A percentile compares a stretch with the other conserved stretches of the same genome.
These are phyloP conservation scores for Ashinkailepas kermadecensis DNA, from an alignment of 2,888 invertebrate genomes.

Conservation along the genomic window DNA sequence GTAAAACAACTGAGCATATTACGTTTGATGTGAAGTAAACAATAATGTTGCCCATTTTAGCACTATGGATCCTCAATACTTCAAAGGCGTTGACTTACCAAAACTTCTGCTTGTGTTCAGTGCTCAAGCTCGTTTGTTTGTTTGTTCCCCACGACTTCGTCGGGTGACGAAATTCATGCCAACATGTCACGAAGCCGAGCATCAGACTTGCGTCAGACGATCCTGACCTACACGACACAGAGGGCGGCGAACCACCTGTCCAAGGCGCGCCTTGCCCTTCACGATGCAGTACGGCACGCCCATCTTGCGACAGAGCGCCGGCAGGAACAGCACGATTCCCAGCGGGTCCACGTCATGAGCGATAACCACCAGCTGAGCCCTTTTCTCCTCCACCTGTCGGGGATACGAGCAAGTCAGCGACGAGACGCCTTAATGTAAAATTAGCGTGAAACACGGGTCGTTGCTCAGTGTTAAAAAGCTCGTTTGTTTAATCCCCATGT, in stretches of 20 bases:
- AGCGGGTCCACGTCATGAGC: conserved; percentile 98
- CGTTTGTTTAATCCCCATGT: not conserved
- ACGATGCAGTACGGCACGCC: conserved; percentile 99
- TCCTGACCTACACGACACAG: not conserved
- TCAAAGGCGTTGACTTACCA: too few species aligned
- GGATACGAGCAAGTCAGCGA: not conserved
- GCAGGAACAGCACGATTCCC: conserved; percentile 96
- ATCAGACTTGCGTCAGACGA: too few species aligned
- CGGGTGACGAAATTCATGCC: conserved; percentile 30
- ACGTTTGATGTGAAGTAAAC: too few species aligned
- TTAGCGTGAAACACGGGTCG: too few species aligned
- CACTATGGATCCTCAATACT: too few species aligned
- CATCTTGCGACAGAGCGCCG: conserved; percentile 98
- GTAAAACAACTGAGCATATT: too few species aligned
- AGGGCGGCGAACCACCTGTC: conserved; percentile 77
- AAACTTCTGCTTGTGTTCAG: too few species aligned
- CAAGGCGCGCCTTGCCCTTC: conserved; percentile 96
- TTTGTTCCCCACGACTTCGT: conserved; percentile 33
- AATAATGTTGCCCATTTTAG: too few species aligned
- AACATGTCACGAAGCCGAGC: conserved; percentile 38
- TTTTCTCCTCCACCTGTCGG: conserved; percentile 76
- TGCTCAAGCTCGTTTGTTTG: too few species aligned
- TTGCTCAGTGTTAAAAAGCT: conserved; percentile 24
- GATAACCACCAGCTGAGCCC: conserved; percentile 93
- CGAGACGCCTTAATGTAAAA: too few species aligned